A percentile compares a stretch with the other conserved stretches of the same genome.
Evolutionary conservation across 2,797 vertebrate species (phyloP).

Genomic region (Varecia variegata): DNA sequence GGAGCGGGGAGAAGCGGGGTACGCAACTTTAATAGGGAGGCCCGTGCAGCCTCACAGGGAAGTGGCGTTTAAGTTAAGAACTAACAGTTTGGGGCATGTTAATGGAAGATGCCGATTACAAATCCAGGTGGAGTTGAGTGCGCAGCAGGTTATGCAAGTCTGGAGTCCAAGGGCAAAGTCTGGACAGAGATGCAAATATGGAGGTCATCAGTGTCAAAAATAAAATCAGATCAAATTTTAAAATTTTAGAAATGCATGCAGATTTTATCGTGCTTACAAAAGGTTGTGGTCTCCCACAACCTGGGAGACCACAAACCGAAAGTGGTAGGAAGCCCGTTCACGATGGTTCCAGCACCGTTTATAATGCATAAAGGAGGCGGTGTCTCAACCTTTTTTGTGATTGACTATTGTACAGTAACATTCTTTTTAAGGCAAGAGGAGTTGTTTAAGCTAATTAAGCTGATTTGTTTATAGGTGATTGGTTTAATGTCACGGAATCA

Average conservation of each 20-base stretch:
- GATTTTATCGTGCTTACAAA: background rate
- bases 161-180: background rate
- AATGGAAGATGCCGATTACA: background rate
- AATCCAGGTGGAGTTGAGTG: rapidly evolving
- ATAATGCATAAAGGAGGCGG: background rate
- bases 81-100: background rate
- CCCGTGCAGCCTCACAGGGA: background rate
- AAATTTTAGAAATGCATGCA: background rate
- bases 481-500: background rate
- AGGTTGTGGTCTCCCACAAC: background rate
- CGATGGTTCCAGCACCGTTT: background rate
- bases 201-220: background rate
- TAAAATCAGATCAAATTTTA: background rate
- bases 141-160: background rate
- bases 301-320: background rate
- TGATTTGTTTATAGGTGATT: background rate
- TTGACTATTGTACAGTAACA: background rate
- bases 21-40: background rate
- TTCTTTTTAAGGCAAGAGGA: background rate
- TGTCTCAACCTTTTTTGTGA: background rate
- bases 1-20: background rate
- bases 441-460: background rate
- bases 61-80: background rate
- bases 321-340: background rate
- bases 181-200: background rate